Evolutionary conservation across 2,888 invertebrate species (phyloP).

Genomic region (Ariolimax columbianus): DNA sequence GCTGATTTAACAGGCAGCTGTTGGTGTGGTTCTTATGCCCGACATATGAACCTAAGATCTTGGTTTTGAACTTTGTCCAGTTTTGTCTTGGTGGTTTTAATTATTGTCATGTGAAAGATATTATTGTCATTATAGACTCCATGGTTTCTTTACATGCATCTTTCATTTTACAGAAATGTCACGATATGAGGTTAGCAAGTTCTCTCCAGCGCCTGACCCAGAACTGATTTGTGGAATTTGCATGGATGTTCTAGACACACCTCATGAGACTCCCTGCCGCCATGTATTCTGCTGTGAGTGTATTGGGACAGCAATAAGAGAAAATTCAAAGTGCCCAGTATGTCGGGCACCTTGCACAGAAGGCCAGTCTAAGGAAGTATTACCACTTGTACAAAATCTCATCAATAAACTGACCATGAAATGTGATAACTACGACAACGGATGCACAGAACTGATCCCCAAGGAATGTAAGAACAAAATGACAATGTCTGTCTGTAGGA

Average conservation of each 20-base stretch:
- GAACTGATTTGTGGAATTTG: constrained; percentile 75
- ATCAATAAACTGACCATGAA: constrained; percentile 69
- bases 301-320: constrained; percentile 68
- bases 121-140: no score
- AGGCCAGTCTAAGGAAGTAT: constrained; percentile 64
- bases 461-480: constrained; percentile 60
- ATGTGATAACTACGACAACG: constrained; percentile 68
- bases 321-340: constrained; percentile 69
- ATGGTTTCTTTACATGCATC: neutral
- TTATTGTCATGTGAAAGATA: no score
- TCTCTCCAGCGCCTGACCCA: constrained; percentile 70
- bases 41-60: no score
- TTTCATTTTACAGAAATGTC: constrained; percentile 40
- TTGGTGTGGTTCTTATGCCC: no score
- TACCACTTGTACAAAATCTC: constrained; percentile 73
- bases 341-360: constrained; percentile 64
- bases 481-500: neutral
- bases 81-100: no score
- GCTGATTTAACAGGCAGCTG: no score
- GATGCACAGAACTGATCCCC: constrained; percentile 65
- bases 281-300: constrained; percentile 76
- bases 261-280: constrained; percentile 73
- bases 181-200: constrained; percentile 72
- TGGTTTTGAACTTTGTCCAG: no score
- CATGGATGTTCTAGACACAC: constrained; percentile 71